A percentile compares a stretch with the other conserved stretches of the same genome.
phyloP scores from a whole-genome alignment of 1,140 invertebrate species.

The Cyphomyrmex costatus region DNA sequence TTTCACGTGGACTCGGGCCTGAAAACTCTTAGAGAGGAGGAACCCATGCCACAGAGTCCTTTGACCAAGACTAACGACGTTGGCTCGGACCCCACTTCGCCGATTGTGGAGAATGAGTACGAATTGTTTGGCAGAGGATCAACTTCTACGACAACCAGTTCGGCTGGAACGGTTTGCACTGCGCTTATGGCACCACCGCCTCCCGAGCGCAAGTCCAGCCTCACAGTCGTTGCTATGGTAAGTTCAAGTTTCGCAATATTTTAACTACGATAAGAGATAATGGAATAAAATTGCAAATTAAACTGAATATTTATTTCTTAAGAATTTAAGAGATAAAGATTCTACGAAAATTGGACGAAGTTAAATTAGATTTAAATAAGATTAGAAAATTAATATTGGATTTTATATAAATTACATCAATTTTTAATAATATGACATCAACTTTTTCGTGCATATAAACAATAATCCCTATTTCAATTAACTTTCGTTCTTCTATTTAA shows the following conservation, averaged over 20 bases:
- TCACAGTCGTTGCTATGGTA: slow-evolving; percentile 86
- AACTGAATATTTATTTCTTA: neutral
- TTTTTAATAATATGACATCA: neutral
- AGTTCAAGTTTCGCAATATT: neutral
- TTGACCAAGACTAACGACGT: slow-evolving; percentile 81
- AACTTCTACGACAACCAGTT: slow-evolving; percentile 95
- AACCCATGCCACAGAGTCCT: slow-evolving; percentile 84
- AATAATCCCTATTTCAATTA: neutral
- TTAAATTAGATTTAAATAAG: neutral
- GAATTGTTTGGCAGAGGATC: slow-evolving; percentile 95
- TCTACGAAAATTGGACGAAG: neutral
- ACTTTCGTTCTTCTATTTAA: neutral
- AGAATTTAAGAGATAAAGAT: neutral
- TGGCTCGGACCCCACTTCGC: slow-evolving; percentile 86
- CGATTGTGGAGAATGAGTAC: slow-evolving; percentile 93
- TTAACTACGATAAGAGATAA: neutral
- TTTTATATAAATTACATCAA: neutral
- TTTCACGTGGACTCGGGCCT: slow-evolving; percentile 98
- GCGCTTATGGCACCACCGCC: slow-evolving; percentile 92
- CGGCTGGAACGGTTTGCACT: slow-evolving; percentile 95
- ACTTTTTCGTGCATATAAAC: neutral
- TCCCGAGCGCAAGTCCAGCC: slow-evolving; percentile 91
- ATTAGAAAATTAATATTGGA: neutral
- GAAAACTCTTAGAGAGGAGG: slow-evolving; percentile 94
- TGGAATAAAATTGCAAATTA: neutral